phyloP scores from a whole-genome alignment of 64 coral and sea anemone genomes.

The Hydrozoanthus tunicans region DNA sequence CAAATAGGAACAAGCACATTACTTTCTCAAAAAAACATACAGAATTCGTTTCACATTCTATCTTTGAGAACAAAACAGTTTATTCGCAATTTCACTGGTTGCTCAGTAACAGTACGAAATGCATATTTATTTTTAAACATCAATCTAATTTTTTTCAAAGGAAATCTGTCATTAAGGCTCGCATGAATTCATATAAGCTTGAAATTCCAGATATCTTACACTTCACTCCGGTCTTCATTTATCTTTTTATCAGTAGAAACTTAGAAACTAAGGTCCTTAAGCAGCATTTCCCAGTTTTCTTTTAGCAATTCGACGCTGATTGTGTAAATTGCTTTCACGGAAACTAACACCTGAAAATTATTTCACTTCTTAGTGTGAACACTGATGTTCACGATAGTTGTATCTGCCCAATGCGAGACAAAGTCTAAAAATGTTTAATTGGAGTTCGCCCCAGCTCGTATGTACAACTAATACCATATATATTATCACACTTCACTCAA shows the following conservation, averaged over 20 bases:
- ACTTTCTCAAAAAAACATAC: no score
- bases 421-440: not conserved
- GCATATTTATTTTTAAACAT: no score
- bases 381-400: not conserved
- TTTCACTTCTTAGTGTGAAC: not conserved
- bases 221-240: no score
- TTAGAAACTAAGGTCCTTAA: no score
- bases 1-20: no score
- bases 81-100: not conserved
- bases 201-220: no score
- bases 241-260: no score
- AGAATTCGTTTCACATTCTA: not conserved
- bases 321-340: no score
- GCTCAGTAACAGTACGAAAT: not conserved
- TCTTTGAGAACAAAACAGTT: not conserved
- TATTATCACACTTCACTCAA: not conserved
- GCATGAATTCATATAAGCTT: no score
- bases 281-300: not conserved
- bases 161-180: no score
- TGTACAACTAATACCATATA: not conserved
- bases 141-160: no score
- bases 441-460: not conserved
- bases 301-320: no score
- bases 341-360: not conserved
- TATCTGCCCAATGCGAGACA: not conserved